These are phyloP conservation scores for Antigone vipio DNA, from an alignment of 2,113 vertebrate species.

Conservation along the genomic window DNA sequence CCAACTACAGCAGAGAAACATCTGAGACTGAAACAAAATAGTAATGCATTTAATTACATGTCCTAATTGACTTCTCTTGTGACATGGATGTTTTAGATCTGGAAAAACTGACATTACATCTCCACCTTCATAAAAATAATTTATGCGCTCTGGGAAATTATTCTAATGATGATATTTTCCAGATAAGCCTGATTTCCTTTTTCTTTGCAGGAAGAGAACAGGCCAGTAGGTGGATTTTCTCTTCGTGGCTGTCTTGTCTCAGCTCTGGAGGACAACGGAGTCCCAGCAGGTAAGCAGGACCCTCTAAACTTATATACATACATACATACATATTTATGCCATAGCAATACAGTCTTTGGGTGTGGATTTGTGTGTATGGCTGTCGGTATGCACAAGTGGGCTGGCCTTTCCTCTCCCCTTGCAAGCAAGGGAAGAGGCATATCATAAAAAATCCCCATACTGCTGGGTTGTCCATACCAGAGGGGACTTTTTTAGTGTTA, in stretches of 20 bases:
- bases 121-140: neutral
- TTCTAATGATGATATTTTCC: neutral
- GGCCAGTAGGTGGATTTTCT: slow-evolving; percentile 87
- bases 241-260: slow-evolving; percentile 90
- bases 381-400: neutral
- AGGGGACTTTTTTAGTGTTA: neutral
- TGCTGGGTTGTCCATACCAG: neutral
- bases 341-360: neutral
- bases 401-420: neutral
- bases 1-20: neutral
- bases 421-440: neutral
- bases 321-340: neutral
- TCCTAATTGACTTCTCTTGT: neutral
- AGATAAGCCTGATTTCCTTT: neutral
- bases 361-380: neutral
- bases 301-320: neutral
- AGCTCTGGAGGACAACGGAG: slow-evolving; percentile 89
- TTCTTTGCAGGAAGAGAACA: slow-evolving; percentile 84
- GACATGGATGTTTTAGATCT: neutral
- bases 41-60: neutral
- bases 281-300: slow-evolving; percentile 82
- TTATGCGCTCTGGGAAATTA: neutral
- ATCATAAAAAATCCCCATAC: neutral
- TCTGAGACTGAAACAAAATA: neutral
- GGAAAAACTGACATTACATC: neutral